Conservation (phyloP, 2,888 invertebrate species). For the Exocentrus adspersus region DNA sequence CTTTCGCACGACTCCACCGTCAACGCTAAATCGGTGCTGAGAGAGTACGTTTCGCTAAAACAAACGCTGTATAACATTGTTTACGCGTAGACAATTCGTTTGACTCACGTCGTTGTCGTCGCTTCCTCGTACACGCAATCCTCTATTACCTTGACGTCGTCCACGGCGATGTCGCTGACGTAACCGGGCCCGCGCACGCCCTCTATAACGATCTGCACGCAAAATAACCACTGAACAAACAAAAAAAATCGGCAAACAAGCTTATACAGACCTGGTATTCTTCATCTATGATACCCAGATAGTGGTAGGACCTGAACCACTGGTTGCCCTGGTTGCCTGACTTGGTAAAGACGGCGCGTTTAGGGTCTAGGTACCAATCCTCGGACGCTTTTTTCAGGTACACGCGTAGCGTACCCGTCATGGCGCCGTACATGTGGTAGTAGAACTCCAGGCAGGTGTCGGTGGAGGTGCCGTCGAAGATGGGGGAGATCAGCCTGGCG, state of each 20-base stretch:
- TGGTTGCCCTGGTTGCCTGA: slow-evolving; percentile 75
- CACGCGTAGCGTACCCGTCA: slow-evolving; percentile 68
- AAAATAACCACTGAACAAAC: no score
- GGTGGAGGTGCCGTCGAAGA: slow-evolving; percentile 63
- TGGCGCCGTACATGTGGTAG: slow-evolving; percentile 83
- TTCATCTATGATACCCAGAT: slow-evolving; percentile 62
- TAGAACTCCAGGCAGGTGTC: slow-evolving; percentile 72
- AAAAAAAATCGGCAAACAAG: no score
- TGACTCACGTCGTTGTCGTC: slow-evolving; percentile 51
- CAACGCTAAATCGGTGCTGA: slow-evolving; percentile 49
- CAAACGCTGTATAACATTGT: neutral
- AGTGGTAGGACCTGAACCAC: slow-evolving; percentile 71
- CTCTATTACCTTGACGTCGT: slow-evolving; percentile 76
- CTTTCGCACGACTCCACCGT: slow-evolving; percentile 67
- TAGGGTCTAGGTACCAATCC: slow-evolving; percentile 60
- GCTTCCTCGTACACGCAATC: slow-evolving; percentile 65
- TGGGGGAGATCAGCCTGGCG: slow-evolving; percentile 79
- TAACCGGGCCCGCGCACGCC: slow-evolving; percentile 74
- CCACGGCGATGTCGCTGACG: slow-evolving; percentile 83
- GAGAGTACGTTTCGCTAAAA: neutral
- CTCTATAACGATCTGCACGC: slow-evolving; percentile 78
- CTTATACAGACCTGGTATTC: slow-evolving; percentile 75
- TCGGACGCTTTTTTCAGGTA: slow-evolving; percentile 65
- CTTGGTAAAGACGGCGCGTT: slow-evolving; percentile 69
- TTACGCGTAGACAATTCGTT: no score